Conservation (phyloP, 2,113 vertebrate genomes). For the Ptyas mucosa region DNA sequence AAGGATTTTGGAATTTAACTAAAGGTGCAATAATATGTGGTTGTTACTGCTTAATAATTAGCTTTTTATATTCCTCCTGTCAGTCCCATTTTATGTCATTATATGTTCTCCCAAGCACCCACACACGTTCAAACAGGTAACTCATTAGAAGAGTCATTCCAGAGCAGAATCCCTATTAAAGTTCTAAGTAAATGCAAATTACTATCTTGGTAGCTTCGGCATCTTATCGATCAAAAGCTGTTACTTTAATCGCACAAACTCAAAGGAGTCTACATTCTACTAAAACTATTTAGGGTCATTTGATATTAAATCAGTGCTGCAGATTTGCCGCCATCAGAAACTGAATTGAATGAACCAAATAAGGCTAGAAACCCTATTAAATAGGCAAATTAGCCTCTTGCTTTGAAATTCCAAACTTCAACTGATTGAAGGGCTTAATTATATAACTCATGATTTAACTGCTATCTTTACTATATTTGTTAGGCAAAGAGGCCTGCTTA, state of each 20-base stretch:
- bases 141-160: constrained; percentile 63
- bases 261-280: not conserved
- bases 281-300: not conserved
- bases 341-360: not conserved
- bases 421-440: not conserved
- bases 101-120: constrained; percentile 55
- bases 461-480: not conserved
- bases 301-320: not conserved
- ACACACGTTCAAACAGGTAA: constrained; percentile 65
- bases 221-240: not conserved
- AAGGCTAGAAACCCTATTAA: not conserved
- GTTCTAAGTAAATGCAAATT: constrained; percentile 19
- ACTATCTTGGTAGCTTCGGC: not conserved
- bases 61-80: constrained; percentile 47
- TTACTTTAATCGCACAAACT: not conserved
- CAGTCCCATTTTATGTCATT: constrained; percentile 58
- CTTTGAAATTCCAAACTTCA: not conserved
- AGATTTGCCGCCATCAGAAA: not conserved
- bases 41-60: constrained; percentile 57
- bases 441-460: not conserved
- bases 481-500: not conserved
- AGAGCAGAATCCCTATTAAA: constrained; percentile 52
- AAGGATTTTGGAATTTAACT: not conserved
- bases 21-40: constrained; percentile 47
- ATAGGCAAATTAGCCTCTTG: fast-evolving